Evolutionary conservation across 1,140 invertebrate genomes (phyloP).

Genomic region (Mizuhopecten yessoensis): DNA sequence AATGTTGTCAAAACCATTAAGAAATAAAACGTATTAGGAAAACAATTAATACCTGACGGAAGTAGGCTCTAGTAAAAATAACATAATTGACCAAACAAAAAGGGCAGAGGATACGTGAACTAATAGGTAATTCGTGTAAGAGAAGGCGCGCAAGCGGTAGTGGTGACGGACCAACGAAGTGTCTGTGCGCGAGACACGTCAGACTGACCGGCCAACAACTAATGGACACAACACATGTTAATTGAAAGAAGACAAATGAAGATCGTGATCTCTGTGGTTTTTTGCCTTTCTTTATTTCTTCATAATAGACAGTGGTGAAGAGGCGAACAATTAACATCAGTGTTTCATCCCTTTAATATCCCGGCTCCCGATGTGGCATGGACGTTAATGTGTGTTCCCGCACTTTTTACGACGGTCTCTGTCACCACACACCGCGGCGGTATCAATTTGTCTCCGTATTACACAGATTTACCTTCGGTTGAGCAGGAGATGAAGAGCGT

Average conservation of each 20-base stretch:
- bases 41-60: slow-evolving; percentile 38
- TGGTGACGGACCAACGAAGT: neutral
- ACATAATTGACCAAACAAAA: slow-evolving; percentile 29
- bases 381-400: slow-evolving; percentile 16
- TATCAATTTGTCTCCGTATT: neutral
- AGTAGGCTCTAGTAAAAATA: slow-evolving; percentile 27
- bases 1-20: slow-evolving; percentile 39
- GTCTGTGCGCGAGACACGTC: neutral
- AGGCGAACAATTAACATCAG: neutral
- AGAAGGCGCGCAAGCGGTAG: neutral
- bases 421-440: neutral
- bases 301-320: slow-evolving; percentile 5
- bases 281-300: slow-evolving; percentile 38
- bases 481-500: neutral
- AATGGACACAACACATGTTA: slow-evolving; percentile 5
- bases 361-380: slow-evolving; percentile 21
- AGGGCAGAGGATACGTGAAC: slow-evolving; percentile 23
- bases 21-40: slow-evolving; percentile 36
- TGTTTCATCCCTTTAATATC: neutral
- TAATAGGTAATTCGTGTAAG: slow-evolving; percentile 22
- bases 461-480: neutral
- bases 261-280: slow-evolving; percentile 32
- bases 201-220: neutral
- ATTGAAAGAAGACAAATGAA: slow-evolving; percentile 39
- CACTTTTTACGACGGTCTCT: slow-evolving; percentile 23